Evolutionary conservation across 2,113 vertebrate species (phyloP), one percentile per base, ranked within the genome.

Genomic region (Plectropomus leopardus): DNA sequence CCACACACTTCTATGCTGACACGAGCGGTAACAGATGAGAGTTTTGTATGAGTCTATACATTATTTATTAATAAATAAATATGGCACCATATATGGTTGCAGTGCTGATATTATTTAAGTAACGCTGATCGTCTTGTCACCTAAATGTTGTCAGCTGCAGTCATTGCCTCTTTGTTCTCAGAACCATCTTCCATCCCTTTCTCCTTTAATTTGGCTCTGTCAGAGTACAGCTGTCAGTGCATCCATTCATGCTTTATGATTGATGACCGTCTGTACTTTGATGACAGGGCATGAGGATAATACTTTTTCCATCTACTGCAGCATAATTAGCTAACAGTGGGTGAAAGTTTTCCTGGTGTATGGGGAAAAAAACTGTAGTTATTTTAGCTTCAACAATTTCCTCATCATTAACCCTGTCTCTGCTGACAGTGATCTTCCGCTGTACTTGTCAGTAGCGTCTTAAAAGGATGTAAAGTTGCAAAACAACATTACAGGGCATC

Each of bases 401-500:
- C 14, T 7, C 44, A 59, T 50, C 55, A 48, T 30, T 40, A 2
- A 40, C 36, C 36, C 36, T 40, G 36, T 40, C 30, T 40, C n/a
- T 19, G 9, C 26, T 36, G 54, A 73, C 30, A 53, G 50, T 14
- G 21, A 16, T 26, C 13, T n/a, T n/a, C n/a, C n/a, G n/a, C 30
- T 40, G 0, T 26, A 28, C 13, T 26, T 40, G 15, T 17, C 7
- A 21, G 19, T 55, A 28, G 10, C 19, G 36, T 58, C 42, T 44
- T 30, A 47, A 24, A 59, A 72, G 42, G 26, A 19, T 34, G 14
- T 23, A 26, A 58, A 58, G 16, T 40, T 61, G n/a, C 40, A 17
- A 60, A 60, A 59, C 60, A 28, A 72, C 71, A 48, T 72, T 59
- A 72, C 42, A 60, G 40, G 32, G 34, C n/a, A 73, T 73, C 45